Evolutionary conservation across 2,888 invertebrate species (phyloP).

Genomic region (Andrena bucephala): DNA sequence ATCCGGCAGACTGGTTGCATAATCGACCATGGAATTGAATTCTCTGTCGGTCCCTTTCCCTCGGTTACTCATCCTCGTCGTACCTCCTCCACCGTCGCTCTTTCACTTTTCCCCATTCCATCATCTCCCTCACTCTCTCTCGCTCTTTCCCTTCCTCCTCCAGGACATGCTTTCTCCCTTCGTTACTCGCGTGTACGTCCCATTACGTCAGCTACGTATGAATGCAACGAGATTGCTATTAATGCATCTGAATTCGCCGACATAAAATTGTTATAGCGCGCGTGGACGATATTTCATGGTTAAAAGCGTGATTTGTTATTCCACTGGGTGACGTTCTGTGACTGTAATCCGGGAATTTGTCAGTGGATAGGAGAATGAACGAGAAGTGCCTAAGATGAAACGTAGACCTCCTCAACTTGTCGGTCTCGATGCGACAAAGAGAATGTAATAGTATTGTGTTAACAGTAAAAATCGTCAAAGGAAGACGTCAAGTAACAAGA

Average conservation of each 20-base stretch:
- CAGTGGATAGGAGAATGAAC: not conserved
- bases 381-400: not conserved
- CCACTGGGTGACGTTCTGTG: slow-evolving; percentile 53
- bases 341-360: slow-evolving; percentile 19
- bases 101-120: slow-evolving; percentile 15
- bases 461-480: too few species aligned
- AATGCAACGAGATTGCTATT: slow-evolving; percentile 76
- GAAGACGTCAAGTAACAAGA: too few species aligned
- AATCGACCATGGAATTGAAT: slow-evolving; percentile 84
- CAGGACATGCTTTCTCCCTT: slow-evolving; percentile 21
- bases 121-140: slow-evolving; percentile 14
- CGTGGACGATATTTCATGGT: slow-evolving; percentile 63
- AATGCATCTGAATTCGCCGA: slow-evolving; percentile 68
- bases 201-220: slow-evolving; percentile 76
- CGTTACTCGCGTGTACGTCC: slow-evolving; percentile 58
- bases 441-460: not conserved
- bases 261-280: slow-evolving; percentile 53
- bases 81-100: slow-evolving; percentile 29
- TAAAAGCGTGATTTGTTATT: slow-evolving; percentile 65
- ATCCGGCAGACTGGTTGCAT: slow-evolving; percentile 79
- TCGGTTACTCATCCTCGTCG: slow-evolving; percentile 40
- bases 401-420: not conserved
- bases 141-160: not conserved
- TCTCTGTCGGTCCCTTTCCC: slow-evolving; percentile 69
- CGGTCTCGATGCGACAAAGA: not conserved